Evolutionary conservation across 2,888 invertebrate genomes (phyloP), one percentile per base, ranked within the genome.

Genomic region (Axea sp.): DNA sequence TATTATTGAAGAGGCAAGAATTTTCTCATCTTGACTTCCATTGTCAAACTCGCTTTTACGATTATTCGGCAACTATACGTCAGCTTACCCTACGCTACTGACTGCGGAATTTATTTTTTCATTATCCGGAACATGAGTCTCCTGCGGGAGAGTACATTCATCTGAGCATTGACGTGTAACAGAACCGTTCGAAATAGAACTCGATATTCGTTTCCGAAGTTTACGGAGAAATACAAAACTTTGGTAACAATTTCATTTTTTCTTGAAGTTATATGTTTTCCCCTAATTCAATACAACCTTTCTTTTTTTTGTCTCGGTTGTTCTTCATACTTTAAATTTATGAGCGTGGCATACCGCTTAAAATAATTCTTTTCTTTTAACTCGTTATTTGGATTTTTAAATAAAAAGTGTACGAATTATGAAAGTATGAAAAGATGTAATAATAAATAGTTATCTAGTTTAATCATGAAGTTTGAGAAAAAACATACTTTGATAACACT

Each of bases 71-170:
- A 59, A 31, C 71, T 9, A 60, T 73, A 65, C 39, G 65, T 47
- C 53, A 73, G 30, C 39, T 60, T 28, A 24, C 60, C 65, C 65
- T 39, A 60, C 26, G 64, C 9, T 57, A 37, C 72, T 72, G 51
- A 45, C 64, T 65, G 39, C 43, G 51, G 51, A 72, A 72, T 72
- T 72, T 72, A 72, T 72, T 73, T 65, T 73, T 73, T 73, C 72
- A 65, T 73, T 73, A 73, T 73, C 72, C 60, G 26, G 33, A 43
- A 73, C 72, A 73, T 51, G 72, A 73, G 65, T 51, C 59, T 73
- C 72, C 60, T 73, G 19, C 53, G 65, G 53, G 67, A 47, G 55
- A 73, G 67, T 73, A 73, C 73, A 73, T 73, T 67, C 59, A 73
- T 73, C 65, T 73, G 60, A 39, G 41, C 67, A 41, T 67, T 73